These are phyloP conservation scores for Brachionus manjavacas DNA, from an alignment of 1,140 invertebrate species.

Conservation along the genomic window DNA sequence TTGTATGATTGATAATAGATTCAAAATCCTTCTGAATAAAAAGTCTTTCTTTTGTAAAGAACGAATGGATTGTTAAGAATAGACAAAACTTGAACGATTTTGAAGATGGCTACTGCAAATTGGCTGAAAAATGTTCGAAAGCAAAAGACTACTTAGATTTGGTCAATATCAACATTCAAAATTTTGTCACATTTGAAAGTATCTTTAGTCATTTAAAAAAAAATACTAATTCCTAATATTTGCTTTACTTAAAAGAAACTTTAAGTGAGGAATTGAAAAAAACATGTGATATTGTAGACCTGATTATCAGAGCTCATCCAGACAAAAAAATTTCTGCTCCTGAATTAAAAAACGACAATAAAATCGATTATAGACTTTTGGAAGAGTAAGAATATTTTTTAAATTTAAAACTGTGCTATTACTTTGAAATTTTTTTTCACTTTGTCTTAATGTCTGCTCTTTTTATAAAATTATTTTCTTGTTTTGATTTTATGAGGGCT, in stretches of 20 bases:
- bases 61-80: conserved; percentile 2
- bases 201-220: neutral
- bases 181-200: neutral
- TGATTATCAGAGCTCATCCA: neutral
- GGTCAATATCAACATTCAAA: neutral
- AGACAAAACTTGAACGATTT: conserved; percentile 5
- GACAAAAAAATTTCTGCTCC: neutral
- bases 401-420: neutral
- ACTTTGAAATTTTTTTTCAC: neutral
- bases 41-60: neutral
- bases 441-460: neutral
- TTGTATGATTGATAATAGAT: neutral
- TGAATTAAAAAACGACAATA: neutral
- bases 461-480: neutral
- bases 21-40: neutral
- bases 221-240: no score
- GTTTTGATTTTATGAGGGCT: neutral
- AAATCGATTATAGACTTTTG: neutral
- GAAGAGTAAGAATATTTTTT: neutral
- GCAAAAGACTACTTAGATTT: conserved; percentile 33
- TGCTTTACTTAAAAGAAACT: neutral
- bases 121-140: conserved; percentile 12
- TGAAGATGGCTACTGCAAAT: neutral
- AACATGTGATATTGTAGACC: neutral
- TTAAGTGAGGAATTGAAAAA: conserved; percentile 19